A percentile compares a stretch with the other conserved stretches of the same genome.
Evolutionary conservation across 2,113 vertebrate genomes (phyloP).

Genomic region (Myocastor coypus): DNA sequence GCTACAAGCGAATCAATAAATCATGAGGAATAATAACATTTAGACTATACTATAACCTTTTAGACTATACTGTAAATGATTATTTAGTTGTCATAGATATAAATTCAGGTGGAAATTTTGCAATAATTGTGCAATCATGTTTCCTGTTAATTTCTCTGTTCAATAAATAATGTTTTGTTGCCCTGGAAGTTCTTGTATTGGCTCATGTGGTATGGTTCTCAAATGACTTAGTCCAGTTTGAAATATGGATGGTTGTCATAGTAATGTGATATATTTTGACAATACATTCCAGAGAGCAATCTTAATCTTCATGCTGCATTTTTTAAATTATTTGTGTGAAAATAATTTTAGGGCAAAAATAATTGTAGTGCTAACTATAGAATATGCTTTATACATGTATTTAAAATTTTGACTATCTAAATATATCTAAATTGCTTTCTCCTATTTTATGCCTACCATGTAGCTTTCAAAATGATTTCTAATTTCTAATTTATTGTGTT

Average conservation of each 20-base stretch:
- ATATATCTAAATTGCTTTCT: not conserved
- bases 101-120: slow-evolving; percentile 47
- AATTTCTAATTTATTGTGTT: too few relatives aligned
- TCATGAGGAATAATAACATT: slow-evolving; percentile 9
- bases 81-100: not conserved
- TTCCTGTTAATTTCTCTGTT: not conserved
- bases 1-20: slow-evolving; percentile 3
- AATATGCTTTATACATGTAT: slow-evolving; percentile 3
- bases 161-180: slow-evolving; percentile 20
- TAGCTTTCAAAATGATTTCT: too few relatives aligned
- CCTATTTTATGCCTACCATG: not conserved
- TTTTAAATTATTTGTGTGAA: slow-evolving; percentile 27
- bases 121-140: not conserved
- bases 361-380: slow-evolving; percentile 6
- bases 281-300: not conserved
- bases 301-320: not conserved
- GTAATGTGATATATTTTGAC: not conserved
- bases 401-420: not conserved
- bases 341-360: not conserved
- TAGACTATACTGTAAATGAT: slow-evolving; percentile 42
- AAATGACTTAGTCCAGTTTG: not conserved
- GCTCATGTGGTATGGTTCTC: not conserved
- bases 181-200: slow-evolving; percentile 26
- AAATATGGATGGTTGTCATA: not conserved
- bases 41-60: slow-evolving; percentile 43